Evolutionary conservation across 37 sponge, comb jelly and placozoan species (phyloP).

Genomic region (Haliclona indistincta): DNA sequence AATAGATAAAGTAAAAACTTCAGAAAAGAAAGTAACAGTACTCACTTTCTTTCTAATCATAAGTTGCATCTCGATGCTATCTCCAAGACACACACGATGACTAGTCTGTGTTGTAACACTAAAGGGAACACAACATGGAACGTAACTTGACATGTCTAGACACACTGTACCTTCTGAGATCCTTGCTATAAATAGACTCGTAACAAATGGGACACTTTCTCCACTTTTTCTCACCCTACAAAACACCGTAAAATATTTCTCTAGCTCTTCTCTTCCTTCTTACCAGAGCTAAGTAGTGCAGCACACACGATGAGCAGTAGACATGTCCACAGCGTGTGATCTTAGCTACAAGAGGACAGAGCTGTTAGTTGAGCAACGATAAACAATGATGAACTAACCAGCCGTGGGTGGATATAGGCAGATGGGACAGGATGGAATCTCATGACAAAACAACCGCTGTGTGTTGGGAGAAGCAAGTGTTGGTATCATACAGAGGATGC

Average conservation of each 20-base stretch:
- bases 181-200: conserved; percentile 64
- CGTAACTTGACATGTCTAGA: background rate
- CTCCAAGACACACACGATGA: conserved; percentile 55
- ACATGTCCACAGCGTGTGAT: conserved; percentile 90
- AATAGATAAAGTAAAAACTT: background rate
- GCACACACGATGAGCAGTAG: conserved; percentile 80
- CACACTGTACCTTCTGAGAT: conserved; percentile 68
- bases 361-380: background rate
- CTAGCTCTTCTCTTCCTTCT: no score
- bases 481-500: background rate
- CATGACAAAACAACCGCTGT: conserved; percentile 82
- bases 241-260: no score
- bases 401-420: conserved; percentile 88
- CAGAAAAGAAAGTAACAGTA: background rate
- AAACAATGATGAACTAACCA: conserved; percentile 36
- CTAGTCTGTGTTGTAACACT: conserved; percentile 74
- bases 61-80: conserved; percentile 69
- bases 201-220: conserved; percentile 85
- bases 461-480: background rate
- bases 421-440: conserved; percentile 91
- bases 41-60: conserved; percentile 74
- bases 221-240: conserved; percentile 73
- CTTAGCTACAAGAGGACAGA: conserved; percentile 52
- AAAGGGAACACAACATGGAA: background rate
- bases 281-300: conserved; percentile 80